phyloP scores from a whole-genome alignment of 2,113 vertebrate species.

The Asarcornis scutulata region DNA sequence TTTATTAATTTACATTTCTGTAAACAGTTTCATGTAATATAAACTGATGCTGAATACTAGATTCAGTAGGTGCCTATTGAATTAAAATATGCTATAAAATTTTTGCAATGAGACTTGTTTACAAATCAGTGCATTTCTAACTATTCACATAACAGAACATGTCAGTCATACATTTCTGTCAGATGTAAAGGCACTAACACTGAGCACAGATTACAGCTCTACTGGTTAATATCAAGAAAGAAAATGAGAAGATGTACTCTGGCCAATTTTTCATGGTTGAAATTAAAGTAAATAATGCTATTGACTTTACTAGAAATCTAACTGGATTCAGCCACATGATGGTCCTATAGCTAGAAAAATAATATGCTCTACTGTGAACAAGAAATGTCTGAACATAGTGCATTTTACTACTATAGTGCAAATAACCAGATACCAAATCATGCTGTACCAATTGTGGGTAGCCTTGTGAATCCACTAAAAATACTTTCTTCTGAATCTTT shows the following conservation, averaged over 20 bases:
- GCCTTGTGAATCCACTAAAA: not conserved
- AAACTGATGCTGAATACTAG: constrained; percentile 15
- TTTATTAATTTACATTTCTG: not conserved
- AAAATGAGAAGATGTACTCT: not conserved
- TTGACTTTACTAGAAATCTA: not conserved
- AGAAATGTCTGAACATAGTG: not conserved
- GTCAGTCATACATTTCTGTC: not conserved
- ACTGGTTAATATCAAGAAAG: not conserved
- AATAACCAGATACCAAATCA: not conserved
- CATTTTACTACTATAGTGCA: not conserved
- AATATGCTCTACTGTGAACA: not conserved
- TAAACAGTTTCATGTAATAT: not conserved
- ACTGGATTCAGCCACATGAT: not conserved
- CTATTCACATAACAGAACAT: not conserved
- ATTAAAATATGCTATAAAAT: not conserved
- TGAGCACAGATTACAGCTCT: not conserved
- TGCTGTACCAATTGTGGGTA: not conserved
- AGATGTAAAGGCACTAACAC: not conserved
- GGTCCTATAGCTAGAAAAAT: not conserved
- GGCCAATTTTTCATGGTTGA: not conserved
- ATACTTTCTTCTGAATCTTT: not conserved
- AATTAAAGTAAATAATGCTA: not conserved
- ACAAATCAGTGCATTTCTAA: not conserved
- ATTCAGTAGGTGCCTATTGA: not conserved
- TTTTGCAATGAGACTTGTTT: not conserved